Base-by-base conservation (phyloP, 1,140 invertebrate species). In the Nasonia vitripennis region DNA sequence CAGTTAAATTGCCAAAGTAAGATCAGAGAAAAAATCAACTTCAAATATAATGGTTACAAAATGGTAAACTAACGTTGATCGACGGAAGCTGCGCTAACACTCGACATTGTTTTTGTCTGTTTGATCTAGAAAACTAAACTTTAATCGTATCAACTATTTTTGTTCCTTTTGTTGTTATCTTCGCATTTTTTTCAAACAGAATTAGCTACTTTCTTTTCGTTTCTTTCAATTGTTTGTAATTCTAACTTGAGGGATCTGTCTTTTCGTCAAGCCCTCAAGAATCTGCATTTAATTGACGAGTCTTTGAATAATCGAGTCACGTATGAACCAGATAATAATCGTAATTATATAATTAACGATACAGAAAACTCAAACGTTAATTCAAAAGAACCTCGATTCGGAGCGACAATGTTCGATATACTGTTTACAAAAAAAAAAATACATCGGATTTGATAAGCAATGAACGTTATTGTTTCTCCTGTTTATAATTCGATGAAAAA, bases 371-470 rank as follows among this genome's bases (percentile, higher is more conserved):
- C 41, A 78, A 78, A 78, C 37, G 31, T 41, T 48, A 80, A 85
- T 74, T 71, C 67, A 20, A 48, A 62, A 48, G 6, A 55, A 79
- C 23, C 45, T 84, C 62, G 20, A 81, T 86, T 81, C 51, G 55
- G 10, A 79, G 62, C 74, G 14, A 86, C 78, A 82, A 86, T 86
- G 85, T 86, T 86, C 85, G 85, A 86, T 86, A 86, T 86, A 81
- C 82, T 75, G 51, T 81, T 85, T 81, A 81, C n/a, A 27, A 75
- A 75, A 80, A 75, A 84, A 80, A 81, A 81, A 86, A 86, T 77
- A 86, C 79, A 62, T 86, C 79, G 62, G 77, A 86, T 86, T 86
- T 78, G 41, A 81, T 81, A 86, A 81, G 41, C 55, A 71, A 81
- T 86, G 73, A 78, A 86, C 62, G 79, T 86, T 86, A 81, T 81